These are phyloP conservation scores for Drosophila ficusphila DNA, from an alignment of 1,140 invertebrate genomes.

Conservation along the genomic window DNA sequence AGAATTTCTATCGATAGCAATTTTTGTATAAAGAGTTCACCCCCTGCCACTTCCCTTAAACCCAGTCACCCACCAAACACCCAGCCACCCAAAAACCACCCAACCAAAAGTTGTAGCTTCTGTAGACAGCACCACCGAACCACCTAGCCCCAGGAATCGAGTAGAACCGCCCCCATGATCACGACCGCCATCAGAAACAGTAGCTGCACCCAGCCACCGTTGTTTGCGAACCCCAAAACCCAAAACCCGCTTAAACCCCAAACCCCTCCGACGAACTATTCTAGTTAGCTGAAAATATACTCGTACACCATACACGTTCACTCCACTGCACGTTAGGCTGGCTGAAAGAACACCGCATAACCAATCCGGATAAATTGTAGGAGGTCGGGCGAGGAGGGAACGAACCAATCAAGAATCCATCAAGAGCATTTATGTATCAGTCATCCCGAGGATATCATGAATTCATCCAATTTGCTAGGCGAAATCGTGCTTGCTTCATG, in stretches of 20 bases:
- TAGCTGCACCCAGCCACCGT: slow-evolving; percentile 41
- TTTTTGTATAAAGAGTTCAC: slow-evolving; percentile 52
- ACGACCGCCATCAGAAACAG: slow-evolving; percentile 31
- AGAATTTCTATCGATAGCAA: slow-evolving; percentile 58
- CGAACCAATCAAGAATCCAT: background rate
- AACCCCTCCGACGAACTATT: background rate
- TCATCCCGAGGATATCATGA: slow-evolving; percentile 31
- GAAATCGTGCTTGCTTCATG: slow-evolving; percentile 32
- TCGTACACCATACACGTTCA: background rate
- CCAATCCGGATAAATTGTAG: slow-evolving; percentile 4
- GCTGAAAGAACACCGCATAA: slow-evolving; percentile 32
- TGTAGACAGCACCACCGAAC: slow-evolving; percentile 49
- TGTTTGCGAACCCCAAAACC: slow-evolving; percentile 3
- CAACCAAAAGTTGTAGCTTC: slow-evolving; percentile 48
- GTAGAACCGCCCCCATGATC: slow-evolving; percentile 20
- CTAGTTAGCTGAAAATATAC: slow-evolving; percentile 1
- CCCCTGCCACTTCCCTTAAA: background rate
- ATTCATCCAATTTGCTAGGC: slow-evolving; percentile 13
- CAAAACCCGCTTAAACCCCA: slow-evolving; percentile 20
- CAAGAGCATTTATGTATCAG: slow-evolving; percentile 6
- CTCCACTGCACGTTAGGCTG: slow-evolving; percentile 39
- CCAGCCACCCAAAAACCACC: slow-evolving; percentile 24
- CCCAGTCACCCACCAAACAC: slow-evolving; percentile 13
- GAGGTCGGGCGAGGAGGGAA: background rate
- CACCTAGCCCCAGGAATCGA: slow-evolving; percentile 11